Base-by-base conservation (phyloP, 2,113 vertebrate species). In the Lipophrys pholis region DNA sequence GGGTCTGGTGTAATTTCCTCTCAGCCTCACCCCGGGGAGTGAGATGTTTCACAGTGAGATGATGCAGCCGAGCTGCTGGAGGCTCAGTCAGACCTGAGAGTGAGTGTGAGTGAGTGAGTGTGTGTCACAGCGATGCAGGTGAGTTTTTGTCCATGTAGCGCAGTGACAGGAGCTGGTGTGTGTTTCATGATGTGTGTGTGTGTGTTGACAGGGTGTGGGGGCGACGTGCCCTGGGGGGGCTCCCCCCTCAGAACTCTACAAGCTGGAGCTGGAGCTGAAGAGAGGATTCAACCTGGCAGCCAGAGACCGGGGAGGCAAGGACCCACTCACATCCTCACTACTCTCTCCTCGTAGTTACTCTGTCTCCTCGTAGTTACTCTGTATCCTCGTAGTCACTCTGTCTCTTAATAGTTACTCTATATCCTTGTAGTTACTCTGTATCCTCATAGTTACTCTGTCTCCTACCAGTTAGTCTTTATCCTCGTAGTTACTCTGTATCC, bases 261-360 rank as follows among this genome's bases (percentile, higher is more conserved):
- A 95, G 86, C 60, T 98, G 94, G 95, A 97, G 1, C 17, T 98
- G 6, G 94, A 95, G 72, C 93, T 98, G 57, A 96, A 89, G 91
- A 94, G 91, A 86, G 97, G 97, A 84, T 90, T 94, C 74, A 95
- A 96, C 78, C 94, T 99, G 82, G 96, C 97, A 73, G 92, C 95
- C 49, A 92, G 96, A 5, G 97, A 98, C 92, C 84, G 96, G 87
- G 94, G 95, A 92, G 97, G 96, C 97, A 53, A 6, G 41, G 10
- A 9, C 0, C 6, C 5, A 8, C n/a, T n/a, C 21, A 30, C 21
- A 30, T 4, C 16, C 14, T 48, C 15, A 15, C 36, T 69, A 21
- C 14, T 16, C 11, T 51, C 0, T 6, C 42, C 9, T 43, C 16
- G 9, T 6, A 30, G 2, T 30, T 30, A 30, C 21, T 30, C 21